These are phyloP conservation scores for Odontomachus brunneus DNA, from an alignment of 1,140 invertebrate species.

Conservation along the genomic window DNA sequence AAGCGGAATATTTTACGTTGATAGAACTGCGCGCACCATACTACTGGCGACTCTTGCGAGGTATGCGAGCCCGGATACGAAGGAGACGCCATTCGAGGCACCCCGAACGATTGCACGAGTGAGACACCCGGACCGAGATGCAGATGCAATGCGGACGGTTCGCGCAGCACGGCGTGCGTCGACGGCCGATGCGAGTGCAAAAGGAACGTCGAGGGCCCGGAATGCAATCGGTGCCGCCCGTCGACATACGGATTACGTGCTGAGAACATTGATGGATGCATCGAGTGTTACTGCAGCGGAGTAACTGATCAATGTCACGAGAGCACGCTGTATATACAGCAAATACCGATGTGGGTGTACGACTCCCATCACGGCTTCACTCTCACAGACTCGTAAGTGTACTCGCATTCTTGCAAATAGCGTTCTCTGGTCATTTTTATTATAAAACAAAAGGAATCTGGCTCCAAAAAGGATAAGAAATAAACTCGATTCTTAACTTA, in stretches of 20 bases:
- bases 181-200: conserved; percentile 88
- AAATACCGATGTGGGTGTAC: conserved; percentile 89
- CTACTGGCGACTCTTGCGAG: conserved; percentile 94
- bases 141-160: conserved; percentile 89
- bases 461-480: too few species aligned
- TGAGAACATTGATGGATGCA: conserved; percentile 93
- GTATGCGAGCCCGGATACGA: conserved; percentile 91
- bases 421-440: background rate
- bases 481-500: too few species aligned
- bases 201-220: conserved; percentile 91
- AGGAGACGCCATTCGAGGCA: conserved; percentile 86
- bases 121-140: conserved; percentile 75
- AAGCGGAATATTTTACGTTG: background rate
- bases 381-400: conserved; percentile 87
- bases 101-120: conserved; percentile 83
- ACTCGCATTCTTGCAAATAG: background rate
- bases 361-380: conserved; percentile 87
- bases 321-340: conserved; percentile 88
- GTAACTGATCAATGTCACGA: conserved; percentile 91
- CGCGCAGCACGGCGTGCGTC: conserved; percentile 84
- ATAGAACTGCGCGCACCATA: conserved; percentile 94
- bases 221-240: conserved; percentile 92
- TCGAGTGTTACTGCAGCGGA: conserved; percentile 96
- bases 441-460: too few species aligned
- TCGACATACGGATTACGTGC: conserved; percentile 93